Percentiles rank a stretch among this genome's conserved stretches.
These are phyloP conservation scores for Neotoma lepida DNA, from an alignment of 2,113 vertebrate genomes.

Conservation along the genomic window DNA sequence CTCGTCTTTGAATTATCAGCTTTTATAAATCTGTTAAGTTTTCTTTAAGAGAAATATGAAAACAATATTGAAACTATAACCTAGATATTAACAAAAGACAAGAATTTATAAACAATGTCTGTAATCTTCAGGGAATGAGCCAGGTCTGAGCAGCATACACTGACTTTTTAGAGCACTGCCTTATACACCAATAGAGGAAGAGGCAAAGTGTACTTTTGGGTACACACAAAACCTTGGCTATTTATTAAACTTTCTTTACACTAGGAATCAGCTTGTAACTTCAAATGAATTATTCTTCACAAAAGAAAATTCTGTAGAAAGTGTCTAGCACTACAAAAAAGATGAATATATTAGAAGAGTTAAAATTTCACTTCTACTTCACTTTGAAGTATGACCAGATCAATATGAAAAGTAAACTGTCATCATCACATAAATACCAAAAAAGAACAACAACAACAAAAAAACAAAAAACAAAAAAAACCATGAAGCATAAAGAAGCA, in stretches of 20 bases:
- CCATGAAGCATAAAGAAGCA: not conserved
- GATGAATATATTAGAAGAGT: not conserved
- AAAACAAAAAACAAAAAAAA: no score
- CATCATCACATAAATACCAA: not conserved
- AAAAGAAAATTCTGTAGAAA: not conserved
- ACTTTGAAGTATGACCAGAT: not conserved
- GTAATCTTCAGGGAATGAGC: not conserved
- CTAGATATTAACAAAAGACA: not conserved
- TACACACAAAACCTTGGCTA: not conserved
- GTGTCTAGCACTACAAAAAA: not conserved
- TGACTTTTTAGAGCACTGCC: not conserved
- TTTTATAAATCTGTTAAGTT: not conserved
- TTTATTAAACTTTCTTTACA: not conserved
- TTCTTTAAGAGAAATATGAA: not conserved
- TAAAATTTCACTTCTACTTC: not conserved
- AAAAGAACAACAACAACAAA: not conserved
- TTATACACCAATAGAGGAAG: not conserved
- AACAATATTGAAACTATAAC: not conserved
- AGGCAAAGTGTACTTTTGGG: not conserved
- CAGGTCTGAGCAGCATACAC: not conserved
- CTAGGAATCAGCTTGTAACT: not conserved
- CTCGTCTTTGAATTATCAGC: not conserved
- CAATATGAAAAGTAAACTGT: not conserved
- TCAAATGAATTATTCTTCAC: not conserved
- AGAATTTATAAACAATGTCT: not conserved